phyloP scores from a whole-genome alignment of 2,888 invertebrate genomes.

The Epinotia bilunana region DNA sequence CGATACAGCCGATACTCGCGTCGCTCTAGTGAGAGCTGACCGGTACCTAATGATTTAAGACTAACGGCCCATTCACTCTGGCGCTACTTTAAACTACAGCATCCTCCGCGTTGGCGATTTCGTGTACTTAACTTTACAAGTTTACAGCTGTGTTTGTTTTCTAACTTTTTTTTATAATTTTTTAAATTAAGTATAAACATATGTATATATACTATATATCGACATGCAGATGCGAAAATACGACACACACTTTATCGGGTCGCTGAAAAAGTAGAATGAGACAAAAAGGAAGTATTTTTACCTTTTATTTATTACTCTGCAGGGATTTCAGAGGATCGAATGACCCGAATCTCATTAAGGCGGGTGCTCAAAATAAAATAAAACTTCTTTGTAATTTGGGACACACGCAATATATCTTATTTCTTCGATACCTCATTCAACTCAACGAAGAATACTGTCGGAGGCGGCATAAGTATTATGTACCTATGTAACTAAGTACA shows the following conservation, averaged over 20 bases:
- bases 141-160: neutral
- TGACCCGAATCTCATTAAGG: slow-evolving; percentile 39
- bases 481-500: too few relatives aligned
- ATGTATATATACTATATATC: too few relatives aligned
- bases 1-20: too few relatives aligned
- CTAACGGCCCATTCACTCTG: too few relatives aligned
- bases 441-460: neutral
- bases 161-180: too few relatives aligned
- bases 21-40: too few relatives aligned
- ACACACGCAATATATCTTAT: neutral
- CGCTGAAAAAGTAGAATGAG: slow-evolving; percentile 25
- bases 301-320: slow-evolving; percentile 36
- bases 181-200: too few relatives aligned
- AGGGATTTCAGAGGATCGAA: slow-evolving; percentile 33
- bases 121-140: too few relatives aligned
- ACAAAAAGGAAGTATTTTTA: slow-evolving; percentile 24
- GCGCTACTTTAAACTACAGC: too few relatives aligned
- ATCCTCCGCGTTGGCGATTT: too few relatives aligned
- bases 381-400: slow-evolving; percentile 17
- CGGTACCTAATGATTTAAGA: too few relatives aligned
- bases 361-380: slow-evolving; percentile 34
- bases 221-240: slow-evolving; percentile 15
- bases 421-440: neutral
- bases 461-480: too few relatives aligned
- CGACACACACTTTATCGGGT: slow-evolving; percentile 24